These are phyloP conservation scores for Drosophila seclusa DNA, from an alignment of 2,888 invertebrate species.

Conservation along the genomic window DNA sequence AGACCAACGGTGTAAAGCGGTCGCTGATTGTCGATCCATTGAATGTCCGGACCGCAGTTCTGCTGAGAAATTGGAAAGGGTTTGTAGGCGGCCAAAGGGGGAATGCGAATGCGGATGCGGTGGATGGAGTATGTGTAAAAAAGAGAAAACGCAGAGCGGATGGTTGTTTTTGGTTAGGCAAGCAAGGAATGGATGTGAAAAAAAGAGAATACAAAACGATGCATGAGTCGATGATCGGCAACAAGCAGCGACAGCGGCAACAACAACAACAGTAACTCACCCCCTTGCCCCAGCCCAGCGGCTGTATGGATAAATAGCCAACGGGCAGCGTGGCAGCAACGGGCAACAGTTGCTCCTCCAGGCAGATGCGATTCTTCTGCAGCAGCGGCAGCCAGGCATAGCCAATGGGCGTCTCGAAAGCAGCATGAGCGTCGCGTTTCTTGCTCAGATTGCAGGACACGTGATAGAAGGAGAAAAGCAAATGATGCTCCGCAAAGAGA, in stretches of 20 bases:
- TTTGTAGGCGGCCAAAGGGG: slow-evolving; percentile 78
- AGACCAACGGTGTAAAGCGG: slow-evolving; percentile 94
- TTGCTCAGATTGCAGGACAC: slow-evolving; percentile 96
- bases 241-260: slow-evolving; percentile 15
- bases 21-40: slow-evolving; percentile 96
- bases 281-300: slow-evolving; percentile 95
- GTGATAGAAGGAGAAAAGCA: slow-evolving; percentile 97
- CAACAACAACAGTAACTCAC: slow-evolving; percentile 86
- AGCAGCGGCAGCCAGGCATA: slow-evolving; percentile 97
- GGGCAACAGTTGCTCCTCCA: slow-evolving; percentile 92
- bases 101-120: slow-evolving; percentile 23
- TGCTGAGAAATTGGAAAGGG: slow-evolving; percentile 85
- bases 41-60: slow-evolving; percentile 95
- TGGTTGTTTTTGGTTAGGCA: slow-evolving; percentile 63
- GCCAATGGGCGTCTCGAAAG: slow-evolving; percentile 92
- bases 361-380: slow-evolving; percentile 92
- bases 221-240: slow-evolving; percentile 63
- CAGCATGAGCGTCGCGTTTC: slow-evolving; percentile 90
- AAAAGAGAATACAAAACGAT: slow-evolving; percentile 27
- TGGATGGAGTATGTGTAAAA: slow-evolving; percentile 31
- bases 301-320: slow-evolving; percentile 95
- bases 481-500: slow-evolving; percentile 93
- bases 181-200: slow-evolving; percentile 44
- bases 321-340: slow-evolving; percentile 95
- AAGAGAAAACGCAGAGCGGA: slow-evolving; percentile 48